phyloP scores from a whole-genome alignment of 2,113 vertebrate species.

The Rhynchopsitta pachyrhyncha region DNA sequence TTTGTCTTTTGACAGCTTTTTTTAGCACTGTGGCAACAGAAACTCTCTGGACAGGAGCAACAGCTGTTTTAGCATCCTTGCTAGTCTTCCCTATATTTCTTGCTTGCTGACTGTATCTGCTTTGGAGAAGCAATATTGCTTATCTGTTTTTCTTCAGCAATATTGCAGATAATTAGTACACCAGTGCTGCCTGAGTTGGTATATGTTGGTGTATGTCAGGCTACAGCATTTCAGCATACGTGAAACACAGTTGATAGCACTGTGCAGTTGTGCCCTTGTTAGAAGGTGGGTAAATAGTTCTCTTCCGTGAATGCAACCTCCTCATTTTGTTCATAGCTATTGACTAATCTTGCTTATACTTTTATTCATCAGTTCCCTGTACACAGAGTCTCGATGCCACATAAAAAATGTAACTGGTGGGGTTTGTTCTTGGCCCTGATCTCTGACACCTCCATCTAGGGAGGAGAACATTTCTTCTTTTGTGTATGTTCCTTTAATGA shows the following conservation, averaged over 20 bases:
- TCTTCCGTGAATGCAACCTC: neutral
- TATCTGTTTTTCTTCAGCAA: neutral
- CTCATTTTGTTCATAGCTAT: neutral
- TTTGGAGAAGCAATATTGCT: neutral
- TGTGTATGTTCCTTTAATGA: neutral
- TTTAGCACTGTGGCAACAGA: neutral
- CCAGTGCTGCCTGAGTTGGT: neutral
- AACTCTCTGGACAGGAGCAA: constrained; percentile 6
- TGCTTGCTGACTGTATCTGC: neutral
- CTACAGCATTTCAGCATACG: neutral
- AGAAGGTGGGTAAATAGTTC: neutral
- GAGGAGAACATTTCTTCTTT: neutral
- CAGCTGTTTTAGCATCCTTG: neutral
- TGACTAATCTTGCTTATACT: constrained; percentile 23
- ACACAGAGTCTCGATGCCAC: neutral
- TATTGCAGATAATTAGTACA: neutral
- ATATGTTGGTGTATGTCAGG: neutral
- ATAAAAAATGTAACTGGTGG: neutral
- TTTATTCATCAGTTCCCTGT: constrained; percentile 5
- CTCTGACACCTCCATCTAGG: neutral
- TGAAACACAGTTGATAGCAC: neutral
- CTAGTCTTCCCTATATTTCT: neutral
- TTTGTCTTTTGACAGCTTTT: constrained; percentile 31
- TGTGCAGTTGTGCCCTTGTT: constrained; percentile 48
- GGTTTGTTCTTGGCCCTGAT: neutral